Evolutionary conservation across 2,888 invertebrate species (phyloP), one percentile per base, ranked within the genome.

Genomic region (Keiferia lycopersicella): DNA sequence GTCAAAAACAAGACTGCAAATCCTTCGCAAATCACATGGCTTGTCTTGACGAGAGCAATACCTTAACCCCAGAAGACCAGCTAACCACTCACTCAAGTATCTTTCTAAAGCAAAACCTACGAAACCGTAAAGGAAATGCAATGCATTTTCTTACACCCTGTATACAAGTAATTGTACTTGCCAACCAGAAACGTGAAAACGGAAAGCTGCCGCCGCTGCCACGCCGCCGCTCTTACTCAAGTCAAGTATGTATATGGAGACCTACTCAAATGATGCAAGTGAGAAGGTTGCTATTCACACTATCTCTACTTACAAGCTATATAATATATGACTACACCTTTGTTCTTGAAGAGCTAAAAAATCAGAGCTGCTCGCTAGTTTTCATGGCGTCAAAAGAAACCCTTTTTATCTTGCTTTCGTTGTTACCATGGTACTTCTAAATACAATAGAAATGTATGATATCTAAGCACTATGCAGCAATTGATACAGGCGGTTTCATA

Each of bases 131-230:
- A 8, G 8, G 34, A 34, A 34, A 34, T 10, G 8, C 34, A 8
- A 10, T 34, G 10, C 10, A 4, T 34, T 34, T 34, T 34, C 26
- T 34, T 7, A 8, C 34, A 34, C 34, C 34, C 34, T 34, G 34
- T 34, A 34, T 34, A 34, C 34, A 50, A 61, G 57, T 34, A 26
- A 34, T 56, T 34, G 34, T 56, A 26, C 56, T 34, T 56, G 30
- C 56, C n/a, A 56, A 30, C 16, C 56, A 56, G 56, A 38, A 34
- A 20, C 38, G 20, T 34, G 30, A 34, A 38, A 16, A 59, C 39
- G 16, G 39, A 18, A 38, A 59, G 38, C 59, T 12, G 18, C 59
- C 39, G 34, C 38, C 34, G 16, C 39, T 18, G 41, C n/a, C n/a
- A n/a, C 59, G 38, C 18, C 41, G 8, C 26, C 20, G 30, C 53